These are phyloP conservation scores for Trematomus loennbergii DNA, from an alignment of 2,113 vertebrate species.

Conservation along the genomic window DNA sequence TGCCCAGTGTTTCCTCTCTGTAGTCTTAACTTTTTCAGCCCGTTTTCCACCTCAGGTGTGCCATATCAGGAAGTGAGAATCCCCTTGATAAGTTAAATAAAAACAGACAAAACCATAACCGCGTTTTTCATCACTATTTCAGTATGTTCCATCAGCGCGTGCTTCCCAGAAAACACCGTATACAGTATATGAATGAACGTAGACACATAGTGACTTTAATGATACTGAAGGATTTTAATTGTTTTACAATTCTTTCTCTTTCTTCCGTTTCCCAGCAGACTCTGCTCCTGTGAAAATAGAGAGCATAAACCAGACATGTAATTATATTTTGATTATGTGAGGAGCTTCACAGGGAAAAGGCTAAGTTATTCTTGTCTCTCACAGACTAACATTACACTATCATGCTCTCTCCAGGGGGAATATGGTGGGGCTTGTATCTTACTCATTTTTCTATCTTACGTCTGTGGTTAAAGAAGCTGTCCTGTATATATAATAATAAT, in stretches of 20 bases:
- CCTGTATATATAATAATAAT: too few relatives aligned
- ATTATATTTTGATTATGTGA: constrained; percentile 68
- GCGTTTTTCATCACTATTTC: constrained; percentile 51
- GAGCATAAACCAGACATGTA: constrained; percentile 29
- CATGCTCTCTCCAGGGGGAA: constrained; percentile 26
- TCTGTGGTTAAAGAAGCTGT: neutral
- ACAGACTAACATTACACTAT: constrained; percentile 3
- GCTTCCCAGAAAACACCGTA: neutral
- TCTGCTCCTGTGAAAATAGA: neutral
- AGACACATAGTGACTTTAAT: constrained; percentile 9
- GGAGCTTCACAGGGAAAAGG: constrained; percentile 34
- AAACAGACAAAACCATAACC: constrained; percentile 34
- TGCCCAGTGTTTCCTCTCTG: constrained; percentile 23
- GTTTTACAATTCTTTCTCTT: constrained; percentile 25
- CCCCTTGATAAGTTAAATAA: constrained; percentile 34
- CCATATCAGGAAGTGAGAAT: constrained; percentile 32
- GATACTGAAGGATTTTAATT: constrained; percentile 44
- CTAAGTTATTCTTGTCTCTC: constrained; percentile 50
- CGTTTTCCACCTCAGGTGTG: constrained; percentile 12
- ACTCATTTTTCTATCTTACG: neutral
- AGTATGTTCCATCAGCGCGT: constrained; percentile 59
- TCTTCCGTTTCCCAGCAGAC: constrained; percentile 44
- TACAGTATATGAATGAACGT: constrained; percentile 14
- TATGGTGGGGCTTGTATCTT: constrained; percentile 9
- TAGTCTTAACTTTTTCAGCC: constrained; percentile 25